phyloP scores from a whole-genome alignment of 2,113 vertebrate species.

The Sardina pilchardus region DNA sequence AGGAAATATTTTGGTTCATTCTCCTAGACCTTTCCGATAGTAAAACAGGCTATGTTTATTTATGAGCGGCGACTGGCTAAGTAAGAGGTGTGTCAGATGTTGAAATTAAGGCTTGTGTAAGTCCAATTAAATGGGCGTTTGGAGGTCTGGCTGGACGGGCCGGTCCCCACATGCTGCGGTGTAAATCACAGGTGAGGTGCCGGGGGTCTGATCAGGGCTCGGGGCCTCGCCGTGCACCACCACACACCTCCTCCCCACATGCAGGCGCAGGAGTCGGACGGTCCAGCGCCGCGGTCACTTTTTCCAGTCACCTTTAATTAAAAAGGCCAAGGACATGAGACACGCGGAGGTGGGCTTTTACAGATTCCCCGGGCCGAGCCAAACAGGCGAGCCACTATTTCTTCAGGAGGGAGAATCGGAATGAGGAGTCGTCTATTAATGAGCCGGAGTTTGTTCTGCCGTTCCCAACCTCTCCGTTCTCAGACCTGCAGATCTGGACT shows the following conservation, averaged over 20 bases:
- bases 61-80: constrained; percentile 59
- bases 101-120: constrained; percentile 59
- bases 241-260: constrained; percentile 50
- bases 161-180: constrained; percentile 56
- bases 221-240: constrained; percentile 39
- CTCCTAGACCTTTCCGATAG: constrained; percentile 59
- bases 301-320: constrained; percentile 71
- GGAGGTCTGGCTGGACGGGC: constrained; percentile 58
- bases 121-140: constrained; percentile 52
- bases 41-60: constrained; percentile 61
- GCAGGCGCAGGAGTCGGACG: not conserved
- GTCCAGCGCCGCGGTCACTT: constrained; percentile 58
- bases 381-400: not conserved
- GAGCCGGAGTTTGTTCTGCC: not conserved
- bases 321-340: constrained; percentile 60
- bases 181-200: constrained; percentile 68
- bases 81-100: constrained; percentile 57
- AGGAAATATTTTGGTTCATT: constrained; percentile 63
- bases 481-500: not conserved
- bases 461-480: not conserved
- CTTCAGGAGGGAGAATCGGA: not conserved
- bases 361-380: constrained; percentile 42
- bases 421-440: not conserved
- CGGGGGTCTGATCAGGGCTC: constrained; percentile 60
- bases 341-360: constrained; percentile 54